Percentiles rank a stretch among this genome's conserved stretches.
These are phyloP conservation scores for Barbus barbus DNA, from an alignment of 2,113 vertebrate genomes.

Conservation along the genomic window DNA sequence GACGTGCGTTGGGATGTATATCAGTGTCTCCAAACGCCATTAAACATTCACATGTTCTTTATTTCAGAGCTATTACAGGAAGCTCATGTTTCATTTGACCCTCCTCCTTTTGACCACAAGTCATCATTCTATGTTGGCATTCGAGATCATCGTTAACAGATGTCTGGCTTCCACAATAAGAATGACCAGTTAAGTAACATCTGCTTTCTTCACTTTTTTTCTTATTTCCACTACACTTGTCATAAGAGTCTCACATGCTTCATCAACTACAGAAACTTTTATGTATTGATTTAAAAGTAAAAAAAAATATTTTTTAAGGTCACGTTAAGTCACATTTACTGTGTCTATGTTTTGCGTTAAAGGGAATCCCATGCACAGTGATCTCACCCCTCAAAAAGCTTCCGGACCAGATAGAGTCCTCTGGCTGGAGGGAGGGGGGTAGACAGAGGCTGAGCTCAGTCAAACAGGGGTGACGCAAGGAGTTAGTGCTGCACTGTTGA, in stretches of 20 bases:
- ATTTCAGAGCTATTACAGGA: conserved; percentile 45
- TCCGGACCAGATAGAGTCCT: conserved; percentile 28
- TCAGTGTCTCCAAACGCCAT: conserved; percentile 48
- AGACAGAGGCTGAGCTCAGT: conserved; percentile 35
- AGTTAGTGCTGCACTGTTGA: conserved; percentile 29
- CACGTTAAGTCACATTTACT: not conserved
- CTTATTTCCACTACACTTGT: not conserved
- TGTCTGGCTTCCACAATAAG: conserved; percentile 28
- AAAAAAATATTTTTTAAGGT: not conserved
- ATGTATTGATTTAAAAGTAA: not conserved
- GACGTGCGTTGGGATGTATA: conserved; percentile 36
- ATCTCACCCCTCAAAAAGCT: conserved; percentile 39
- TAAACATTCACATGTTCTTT: conserved; percentile 56
- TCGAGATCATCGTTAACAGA: conserved; percentile 36
- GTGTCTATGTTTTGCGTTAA: not conserved
- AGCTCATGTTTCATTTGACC: conserved; percentile 49
- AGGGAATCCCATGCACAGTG: conserved; percentile 30
- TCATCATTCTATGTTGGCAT: conserved; percentile 23
- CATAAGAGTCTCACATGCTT: not conserved
- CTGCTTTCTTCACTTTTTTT: not conserved
- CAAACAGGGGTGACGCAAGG: conserved; percentile 45
- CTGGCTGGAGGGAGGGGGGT: conserved; percentile 1
- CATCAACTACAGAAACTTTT: not conserved
- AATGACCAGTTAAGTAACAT: conserved; percentile 5
- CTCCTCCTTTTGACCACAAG: conserved; percentile 37